A percentile compares a stretch with the other conserved stretches of the same genome.
Conservation (phyloP, 2,797 vertebrate genomes). For the Columba guinea region DNA sequence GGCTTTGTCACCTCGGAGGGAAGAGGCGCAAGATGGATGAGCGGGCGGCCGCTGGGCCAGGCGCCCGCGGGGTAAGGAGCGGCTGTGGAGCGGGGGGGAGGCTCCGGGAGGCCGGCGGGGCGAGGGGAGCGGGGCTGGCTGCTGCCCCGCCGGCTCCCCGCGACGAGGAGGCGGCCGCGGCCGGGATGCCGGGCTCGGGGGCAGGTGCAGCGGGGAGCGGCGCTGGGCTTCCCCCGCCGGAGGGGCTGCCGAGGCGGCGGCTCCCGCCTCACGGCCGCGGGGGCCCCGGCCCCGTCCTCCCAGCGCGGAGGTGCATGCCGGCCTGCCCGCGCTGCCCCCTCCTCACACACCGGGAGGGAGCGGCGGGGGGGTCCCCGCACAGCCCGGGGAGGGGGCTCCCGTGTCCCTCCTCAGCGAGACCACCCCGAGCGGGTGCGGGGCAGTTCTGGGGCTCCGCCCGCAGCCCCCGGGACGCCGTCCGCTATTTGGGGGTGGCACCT, state of each 20-base stretch:
- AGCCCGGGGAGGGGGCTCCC: background rate
- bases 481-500: background rate
- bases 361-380: background rate
- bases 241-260: background rate
- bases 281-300: background rate
- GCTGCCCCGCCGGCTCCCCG: background rate
- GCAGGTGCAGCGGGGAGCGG: background rate
- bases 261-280: background rate
- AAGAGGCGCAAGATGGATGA: slow-evolving; percentile 24
- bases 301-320: background rate
- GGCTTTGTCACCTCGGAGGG: slow-evolving; percentile 13
- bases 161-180: background rate
- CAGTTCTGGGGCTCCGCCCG: background rate
- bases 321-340: background rate
- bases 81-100: background rate
- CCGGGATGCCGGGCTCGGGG: background rate
- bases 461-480: background rate
- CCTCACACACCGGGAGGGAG: background rate
- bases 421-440: background rate
- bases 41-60: slow-evolving; percentile 16
- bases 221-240: background rate
- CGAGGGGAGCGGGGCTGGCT: background rate
- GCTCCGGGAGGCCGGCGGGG: background rate
- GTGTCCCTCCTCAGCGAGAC: background rate
- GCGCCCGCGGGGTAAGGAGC: slow-evolving; percentile 39